A percentile compares a stretch with the other conserved stretches of the same genome.
Conservation (phyloP, 1,140 invertebrate species). For the Arion vulgaris region DNA sequence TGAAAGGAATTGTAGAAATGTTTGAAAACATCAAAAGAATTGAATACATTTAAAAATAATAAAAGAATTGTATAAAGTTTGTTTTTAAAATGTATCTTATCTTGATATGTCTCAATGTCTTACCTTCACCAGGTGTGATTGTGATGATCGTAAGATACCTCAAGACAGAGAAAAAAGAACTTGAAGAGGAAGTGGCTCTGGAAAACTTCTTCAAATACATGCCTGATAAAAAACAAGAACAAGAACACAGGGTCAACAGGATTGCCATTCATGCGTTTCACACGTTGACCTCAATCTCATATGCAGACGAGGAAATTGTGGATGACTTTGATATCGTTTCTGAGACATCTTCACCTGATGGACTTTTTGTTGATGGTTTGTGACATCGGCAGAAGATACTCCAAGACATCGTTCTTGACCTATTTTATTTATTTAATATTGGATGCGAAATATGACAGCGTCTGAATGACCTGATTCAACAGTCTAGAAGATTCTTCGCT, state of each 20-base stretch:
- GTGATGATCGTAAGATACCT: constrained; percentile 68
- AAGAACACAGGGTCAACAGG: constrained; percentile 63
- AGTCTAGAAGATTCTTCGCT: too few relatives aligned
- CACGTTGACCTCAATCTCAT: constrained; percentile 62
- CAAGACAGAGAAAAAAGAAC: constrained; percentile 60
- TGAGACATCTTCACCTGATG: constrained; percentile 18
- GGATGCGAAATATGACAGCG: too few relatives aligned
- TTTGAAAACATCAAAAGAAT: too few relatives aligned
- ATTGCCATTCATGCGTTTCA: constrained; percentile 66
- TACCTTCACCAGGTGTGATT: constrained; percentile 55
- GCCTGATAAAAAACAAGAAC: constrained; percentile 57
- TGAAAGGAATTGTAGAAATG: too few relatives aligned
- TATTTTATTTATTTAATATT: too few relatives aligned
- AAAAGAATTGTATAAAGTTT: too few relatives aligned
- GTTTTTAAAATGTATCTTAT: too few relatives aligned
- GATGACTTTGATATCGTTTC: constrained; percentile 37
- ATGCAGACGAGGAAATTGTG: constrained; percentile 47
- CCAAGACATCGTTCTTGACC: too few relatives aligned
- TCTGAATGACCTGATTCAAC: too few relatives aligned
- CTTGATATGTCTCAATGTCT: too few relatives aligned
- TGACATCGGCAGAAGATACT: neutral
- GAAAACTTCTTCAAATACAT: constrained; percentile 67
- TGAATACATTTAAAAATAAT: too few relatives aligned
- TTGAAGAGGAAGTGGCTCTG: constrained; percentile 65
- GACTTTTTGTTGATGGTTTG: constrained; percentile 2